phyloP scores from a whole-genome alignment of 2,888 invertebrate species.

The Cantharis flavilabris region DNA sequence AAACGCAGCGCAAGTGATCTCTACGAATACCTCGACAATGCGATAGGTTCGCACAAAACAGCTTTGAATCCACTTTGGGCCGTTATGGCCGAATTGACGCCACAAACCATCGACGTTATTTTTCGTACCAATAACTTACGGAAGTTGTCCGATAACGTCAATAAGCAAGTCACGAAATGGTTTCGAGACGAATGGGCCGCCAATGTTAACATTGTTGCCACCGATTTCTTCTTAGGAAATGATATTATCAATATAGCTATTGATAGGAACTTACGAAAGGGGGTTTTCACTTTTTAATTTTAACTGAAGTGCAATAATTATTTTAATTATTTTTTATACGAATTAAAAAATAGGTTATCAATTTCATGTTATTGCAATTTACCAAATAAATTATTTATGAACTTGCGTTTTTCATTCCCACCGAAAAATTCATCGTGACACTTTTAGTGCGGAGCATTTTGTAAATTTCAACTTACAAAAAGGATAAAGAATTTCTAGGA shows the following conservation, averaged over 20 bases:
- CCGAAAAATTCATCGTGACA: too few species aligned
- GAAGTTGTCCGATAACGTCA: slow-evolving; percentile 68
- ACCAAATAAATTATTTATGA: background rate
- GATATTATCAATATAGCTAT: slow-evolving; percentile 72
- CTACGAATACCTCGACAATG: slow-evolving; percentile 57
- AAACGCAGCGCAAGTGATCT: slow-evolving; percentile 60
- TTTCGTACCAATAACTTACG: slow-evolving; percentile 65
- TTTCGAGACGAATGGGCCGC: slow-evolving; percentile 68
- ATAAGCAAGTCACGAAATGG: slow-evolving; percentile 71
- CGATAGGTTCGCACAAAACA: slow-evolving; percentile 52
- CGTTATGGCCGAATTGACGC: slow-evolving; percentile 77
- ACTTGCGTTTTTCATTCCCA: background rate
- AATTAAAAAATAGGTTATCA: background rate
- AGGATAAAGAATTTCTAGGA: too few species aligned
- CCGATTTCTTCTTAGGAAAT: slow-evolving; percentile 74
- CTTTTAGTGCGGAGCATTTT: too few species aligned
- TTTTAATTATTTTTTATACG: slow-evolving; percentile 2
- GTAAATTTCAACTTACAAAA: too few species aligned
- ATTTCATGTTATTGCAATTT: background rate
- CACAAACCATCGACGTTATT: slow-evolving; percentile 66
- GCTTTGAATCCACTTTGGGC: slow-evolving; percentile 62
- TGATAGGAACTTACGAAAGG: slow-evolving; percentile 44
- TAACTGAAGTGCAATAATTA: background rate
- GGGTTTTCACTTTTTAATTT: slow-evolving; percentile 5
- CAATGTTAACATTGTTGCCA: slow-evolving; percentile 72